Percentiles rank a stretch among this genome's conserved stretches.
Conservation (phyloP, 2,888 invertebrate species). For the Idaea aversata region DNA sequence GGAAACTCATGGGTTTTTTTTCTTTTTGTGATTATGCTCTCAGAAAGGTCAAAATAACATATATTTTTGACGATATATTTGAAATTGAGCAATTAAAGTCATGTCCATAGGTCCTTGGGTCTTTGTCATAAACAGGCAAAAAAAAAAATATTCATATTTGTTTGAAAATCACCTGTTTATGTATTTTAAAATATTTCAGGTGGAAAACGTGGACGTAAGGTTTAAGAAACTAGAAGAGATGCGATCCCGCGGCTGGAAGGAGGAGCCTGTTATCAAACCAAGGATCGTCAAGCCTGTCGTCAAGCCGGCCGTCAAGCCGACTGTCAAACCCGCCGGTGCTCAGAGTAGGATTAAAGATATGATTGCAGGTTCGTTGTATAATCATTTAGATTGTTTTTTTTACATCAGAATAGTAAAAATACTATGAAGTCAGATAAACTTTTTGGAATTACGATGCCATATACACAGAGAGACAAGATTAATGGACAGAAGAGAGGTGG, state of each 20-base stretch:
- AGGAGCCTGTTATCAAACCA: slow-evolving; percentile 43
- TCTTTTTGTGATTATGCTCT: too few relatives aligned
- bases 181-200: slow-evolving; percentile 42
- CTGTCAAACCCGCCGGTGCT: slow-evolving; percentile 28
- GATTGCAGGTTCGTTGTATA: slow-evolving; percentile 56
- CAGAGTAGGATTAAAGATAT: slow-evolving; percentile 57
- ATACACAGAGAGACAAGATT: too few relatives aligned
- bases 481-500: too few relatives aligned
- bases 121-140: too few relatives aligned
- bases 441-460: background rate
- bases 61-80: too few relatives aligned
- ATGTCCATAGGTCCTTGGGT: too few relatives aligned
- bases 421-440: background rate
- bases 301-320: slow-evolving; percentile 29
- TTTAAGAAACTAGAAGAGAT: slow-evolving; percentile 76
- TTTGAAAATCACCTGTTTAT: too few relatives aligned
- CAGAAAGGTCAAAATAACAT: too few relatives aligned
- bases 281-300: slow-evolving; percentile 23
- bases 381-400: background rate
- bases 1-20: too few relatives aligned
- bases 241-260: slow-evolving; percentile 74
- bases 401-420: too few relatives aligned
- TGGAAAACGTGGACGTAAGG: slow-evolving; percentile 83
- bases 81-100: too few relatives aligned
- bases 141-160: too few relatives aligned